A percentile compares a stretch with the other conserved stretches of the same genome.
These are phyloP conservation scores for Arvicanthis niloticus DNA, from an alignment of 2,113 vertebrate species.

Conservation along the genomic window DNA sequence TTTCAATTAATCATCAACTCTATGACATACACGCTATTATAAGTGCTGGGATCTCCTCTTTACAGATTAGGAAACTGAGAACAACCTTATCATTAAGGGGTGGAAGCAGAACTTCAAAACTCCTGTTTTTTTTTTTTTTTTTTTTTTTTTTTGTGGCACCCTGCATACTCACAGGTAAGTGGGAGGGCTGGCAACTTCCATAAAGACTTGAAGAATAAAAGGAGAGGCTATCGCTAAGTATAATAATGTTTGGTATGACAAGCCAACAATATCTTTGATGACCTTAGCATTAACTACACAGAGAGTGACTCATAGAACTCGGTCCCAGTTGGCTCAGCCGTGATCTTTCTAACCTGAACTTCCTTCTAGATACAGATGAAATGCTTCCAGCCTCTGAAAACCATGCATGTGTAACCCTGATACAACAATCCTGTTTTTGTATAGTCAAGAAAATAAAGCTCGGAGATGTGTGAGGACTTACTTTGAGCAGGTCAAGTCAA, in stretches of 20 bases:
- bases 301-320: slow-evolving; percentile 1
- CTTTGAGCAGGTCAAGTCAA: not conserved
- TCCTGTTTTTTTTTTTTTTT: not conserved
- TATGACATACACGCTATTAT: not conserved
- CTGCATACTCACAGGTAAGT: slow-evolving; percentile 10
- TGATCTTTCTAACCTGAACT: not conserved
- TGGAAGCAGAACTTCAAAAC: slow-evolving; percentile 41
- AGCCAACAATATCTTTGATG: slow-evolving; percentile 40
- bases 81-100: slow-evolving; percentile 44
- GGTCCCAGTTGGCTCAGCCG: not conserved
- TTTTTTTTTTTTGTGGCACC: slow-evolving; percentile 39
- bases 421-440: not conserved
- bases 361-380: not conserved
- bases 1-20: slow-evolving; percentile 27
- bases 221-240: slow-evolving; percentile 36
- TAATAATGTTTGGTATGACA: slow-evolving; percentile 28
- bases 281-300: slow-evolving; percentile 30
- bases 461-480: not conserved
- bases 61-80: slow-evolving; percentile 63
- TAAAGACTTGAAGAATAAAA: slow-evolving; percentile 44
- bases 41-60: slow-evolving; percentile 37
- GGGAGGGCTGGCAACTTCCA: slow-evolving; percentile 60
- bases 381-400: slow-evolving; percentile 14
- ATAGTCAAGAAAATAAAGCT: not conserved
- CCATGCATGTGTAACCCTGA: not conserved